Conservation (phyloP, 2,113 vertebrate genomes). For the Collichthys lucidus region DNA sequence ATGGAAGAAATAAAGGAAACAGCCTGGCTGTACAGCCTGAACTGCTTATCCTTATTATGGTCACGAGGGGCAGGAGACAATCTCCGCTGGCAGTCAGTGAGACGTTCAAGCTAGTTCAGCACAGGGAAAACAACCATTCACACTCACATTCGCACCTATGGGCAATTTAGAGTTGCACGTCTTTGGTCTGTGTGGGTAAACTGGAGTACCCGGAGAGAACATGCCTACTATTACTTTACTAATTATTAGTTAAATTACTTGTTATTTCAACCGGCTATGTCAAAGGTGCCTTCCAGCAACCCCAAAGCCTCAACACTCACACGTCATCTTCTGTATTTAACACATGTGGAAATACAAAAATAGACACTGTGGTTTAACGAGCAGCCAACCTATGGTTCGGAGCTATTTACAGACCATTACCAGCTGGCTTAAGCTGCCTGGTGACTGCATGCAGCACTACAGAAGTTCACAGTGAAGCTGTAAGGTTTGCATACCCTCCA, state of each 20-base stretch:
- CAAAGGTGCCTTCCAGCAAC: not conserved
- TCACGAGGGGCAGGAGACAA: no score
- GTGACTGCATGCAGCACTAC: not conserved
- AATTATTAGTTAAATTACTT: not conserved
- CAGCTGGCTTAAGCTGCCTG: not conserved
- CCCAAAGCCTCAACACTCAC: not conserved
- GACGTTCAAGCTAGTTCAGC: no score
- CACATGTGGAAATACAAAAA: not conserved
- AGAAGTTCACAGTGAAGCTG: not conserved
- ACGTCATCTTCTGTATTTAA: not conserved
- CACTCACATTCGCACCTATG: no score
- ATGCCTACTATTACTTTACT: not conserved
- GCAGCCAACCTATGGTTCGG: not conserved
- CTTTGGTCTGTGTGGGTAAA: no score
- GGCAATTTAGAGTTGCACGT: no score
- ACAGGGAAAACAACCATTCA: no score
- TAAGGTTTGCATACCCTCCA: not conserved
- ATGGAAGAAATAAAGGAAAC: not conserved
- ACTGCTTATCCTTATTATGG: no score
- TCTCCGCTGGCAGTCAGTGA: no score
- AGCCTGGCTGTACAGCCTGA: not conserved
- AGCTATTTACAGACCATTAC: not conserved
- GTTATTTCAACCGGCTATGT: not conserved
- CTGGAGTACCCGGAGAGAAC: not conserved
- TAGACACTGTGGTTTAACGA: not conserved